Conservation (phyloP, 2,797 vertebrate species). For the Propithecus perrieri region DNA sequence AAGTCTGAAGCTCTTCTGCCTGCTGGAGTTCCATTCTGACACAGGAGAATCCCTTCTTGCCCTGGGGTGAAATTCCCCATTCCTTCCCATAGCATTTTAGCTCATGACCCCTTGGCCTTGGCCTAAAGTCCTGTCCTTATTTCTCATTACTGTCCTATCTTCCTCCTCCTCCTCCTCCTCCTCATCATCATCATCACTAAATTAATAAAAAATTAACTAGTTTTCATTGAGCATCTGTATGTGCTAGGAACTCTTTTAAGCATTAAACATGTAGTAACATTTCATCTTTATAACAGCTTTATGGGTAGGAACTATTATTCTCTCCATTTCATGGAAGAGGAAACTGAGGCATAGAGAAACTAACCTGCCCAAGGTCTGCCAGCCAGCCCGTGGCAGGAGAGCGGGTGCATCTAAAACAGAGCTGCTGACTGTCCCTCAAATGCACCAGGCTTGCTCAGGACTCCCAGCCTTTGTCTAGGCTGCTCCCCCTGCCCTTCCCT, state of each 20-base stretch:
- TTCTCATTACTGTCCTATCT: background rate
- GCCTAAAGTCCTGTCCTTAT: background rate
- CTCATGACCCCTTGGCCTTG: background rate
- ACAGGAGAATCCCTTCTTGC: background rate
- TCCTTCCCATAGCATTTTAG: background rate
- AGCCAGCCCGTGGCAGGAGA: background rate
- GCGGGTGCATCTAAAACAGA: background rate
- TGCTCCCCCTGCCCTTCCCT: no score
- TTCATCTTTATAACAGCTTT: background rate
- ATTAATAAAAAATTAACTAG: background rate
- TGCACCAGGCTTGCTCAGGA: accelerated
- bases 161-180: background rate
- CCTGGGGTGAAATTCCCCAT: background rate
- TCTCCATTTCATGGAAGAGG: background rate
- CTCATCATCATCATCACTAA: background rate
- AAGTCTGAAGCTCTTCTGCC: background rate
- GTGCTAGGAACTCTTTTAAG: background rate
- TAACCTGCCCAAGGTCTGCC: background rate
- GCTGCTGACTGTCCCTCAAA: background rate
- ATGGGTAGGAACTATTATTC: background rate
- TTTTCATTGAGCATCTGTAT: background rate
- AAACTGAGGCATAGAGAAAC: background rate
- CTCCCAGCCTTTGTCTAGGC: background rate
- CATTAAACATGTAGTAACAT: background rate
- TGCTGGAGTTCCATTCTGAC: background rate